phyloP scores from a whole-genome alignment of 2,797 vertebrate species.

The Melanotaenia pygmaea region DNA sequence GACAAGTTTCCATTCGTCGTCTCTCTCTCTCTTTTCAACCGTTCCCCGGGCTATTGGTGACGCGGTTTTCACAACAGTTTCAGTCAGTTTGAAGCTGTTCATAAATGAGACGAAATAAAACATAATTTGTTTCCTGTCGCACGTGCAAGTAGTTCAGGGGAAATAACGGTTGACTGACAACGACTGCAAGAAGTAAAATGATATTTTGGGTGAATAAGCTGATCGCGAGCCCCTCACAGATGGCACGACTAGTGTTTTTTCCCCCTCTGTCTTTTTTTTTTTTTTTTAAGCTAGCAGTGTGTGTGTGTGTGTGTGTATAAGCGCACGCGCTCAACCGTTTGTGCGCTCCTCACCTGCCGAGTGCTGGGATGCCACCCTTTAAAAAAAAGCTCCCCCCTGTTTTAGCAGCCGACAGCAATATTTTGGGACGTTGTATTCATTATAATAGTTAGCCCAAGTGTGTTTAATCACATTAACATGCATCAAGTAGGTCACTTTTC shows the following conservation, averaged over 20 bases:
- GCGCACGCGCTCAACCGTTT: neutral
- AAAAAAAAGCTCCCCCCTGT: neutral
- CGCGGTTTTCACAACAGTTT: slow-evolving; percentile 25
- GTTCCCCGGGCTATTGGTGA: neutral
- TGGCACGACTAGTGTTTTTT: slow-evolving; percentile 21
- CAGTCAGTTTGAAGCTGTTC: slow-evolving; percentile 18
- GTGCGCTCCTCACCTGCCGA: slow-evolving; percentile 58
- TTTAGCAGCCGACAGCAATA: slow-evolving; percentile 6
- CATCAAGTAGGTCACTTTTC: slow-evolving; percentile 66
- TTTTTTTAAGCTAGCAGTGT: neutral
- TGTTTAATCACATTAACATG: slow-evolving; percentile 71
- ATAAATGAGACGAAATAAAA: neutral
- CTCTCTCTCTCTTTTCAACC: slow-evolving; percentile 18
- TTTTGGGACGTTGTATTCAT: slow-evolving; percentile 45
- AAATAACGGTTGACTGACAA: no score
- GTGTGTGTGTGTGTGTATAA: neutral
- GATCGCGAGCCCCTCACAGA: slow-evolving; percentile 39
- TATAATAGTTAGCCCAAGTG: slow-evolving; percentile 68
- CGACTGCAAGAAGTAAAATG: no score
- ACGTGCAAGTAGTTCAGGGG: neutral
- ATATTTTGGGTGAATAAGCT: no score
- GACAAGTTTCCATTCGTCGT: slow-evolving; percentile 41
- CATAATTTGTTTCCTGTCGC: neutral
- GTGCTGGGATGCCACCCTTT: slow-evolving; percentile 5
- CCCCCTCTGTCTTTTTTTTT: no score